Evolutionary conservation across 1,140 invertebrate species (phyloP).

Genomic region (Drosophila pandora): DNA sequence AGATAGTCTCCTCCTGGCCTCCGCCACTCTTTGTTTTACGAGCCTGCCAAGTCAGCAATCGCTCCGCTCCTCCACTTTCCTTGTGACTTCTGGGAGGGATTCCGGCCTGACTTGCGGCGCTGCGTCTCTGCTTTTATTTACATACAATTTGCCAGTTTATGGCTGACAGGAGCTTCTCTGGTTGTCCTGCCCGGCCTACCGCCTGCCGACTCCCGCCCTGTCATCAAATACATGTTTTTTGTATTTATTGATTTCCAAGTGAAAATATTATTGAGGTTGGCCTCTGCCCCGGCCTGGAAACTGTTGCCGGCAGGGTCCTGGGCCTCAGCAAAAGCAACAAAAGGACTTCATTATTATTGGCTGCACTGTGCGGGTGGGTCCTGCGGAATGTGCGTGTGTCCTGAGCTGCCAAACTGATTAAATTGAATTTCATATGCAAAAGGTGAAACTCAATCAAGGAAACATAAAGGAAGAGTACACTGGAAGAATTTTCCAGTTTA

Average conservation of each 20-base stretch:
- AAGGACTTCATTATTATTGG: conserved; percentile 81
- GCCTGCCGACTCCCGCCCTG: neutral
- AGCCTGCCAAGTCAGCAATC: conserved; percentile 63
- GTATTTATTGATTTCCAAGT: conserved; percentile 81
- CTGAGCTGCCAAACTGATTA: conserved; percentile 76
- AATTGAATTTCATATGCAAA: conserved; percentile 82
- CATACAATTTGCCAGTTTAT: conserved; percentile 80
- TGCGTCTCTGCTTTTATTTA: conserved; percentile 70
- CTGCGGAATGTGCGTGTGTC: conserved; percentile 21
- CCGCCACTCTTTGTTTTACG: conserved; percentile 46
- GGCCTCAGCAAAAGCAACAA: conserved; percentile 68
- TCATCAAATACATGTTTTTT: conserved; percentile 71
- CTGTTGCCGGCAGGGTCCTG: conserved; percentile 30
- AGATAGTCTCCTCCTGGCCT: conserved; percentile 24
- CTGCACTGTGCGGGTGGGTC: conserved; percentile 50
- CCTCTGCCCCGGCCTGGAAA: conserved; percentile 31
- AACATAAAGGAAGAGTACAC: conserved; percentile 63
- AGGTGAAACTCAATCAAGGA: conserved; percentile 82
- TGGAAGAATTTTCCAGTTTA: conserved; percentile 1
- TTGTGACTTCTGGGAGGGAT: neutral
- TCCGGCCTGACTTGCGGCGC: conserved; percentile 51
- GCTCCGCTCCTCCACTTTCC: conserved; percentile 29
- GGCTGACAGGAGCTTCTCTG: conserved; percentile 53
- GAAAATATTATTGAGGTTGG: conserved; percentile 79
- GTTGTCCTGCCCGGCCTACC: neutral